Evolutionary conservation across 2,797 vertebrate genomes (phyloP).

Genomic region (Gambelia wislizenii): DNA sequence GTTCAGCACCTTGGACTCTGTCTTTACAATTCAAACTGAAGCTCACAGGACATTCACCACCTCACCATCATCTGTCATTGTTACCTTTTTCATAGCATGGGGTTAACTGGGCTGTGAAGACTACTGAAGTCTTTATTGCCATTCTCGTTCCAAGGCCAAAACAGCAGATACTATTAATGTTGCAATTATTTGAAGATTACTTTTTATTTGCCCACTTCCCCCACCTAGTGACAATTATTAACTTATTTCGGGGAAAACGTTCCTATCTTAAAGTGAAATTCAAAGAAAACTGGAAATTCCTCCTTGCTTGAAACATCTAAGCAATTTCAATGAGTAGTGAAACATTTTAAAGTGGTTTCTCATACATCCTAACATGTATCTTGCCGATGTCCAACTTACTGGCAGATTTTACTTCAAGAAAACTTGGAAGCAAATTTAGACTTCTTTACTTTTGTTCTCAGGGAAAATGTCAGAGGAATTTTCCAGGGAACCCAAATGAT

Average conservation of each 20-base stretch:
- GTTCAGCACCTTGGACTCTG: too few species aligned
- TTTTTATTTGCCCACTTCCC: too few species aligned
- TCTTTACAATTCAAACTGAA: too few species aligned
- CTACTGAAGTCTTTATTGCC: too few species aligned
- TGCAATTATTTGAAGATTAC: too few species aligned
- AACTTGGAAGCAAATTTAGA: not conserved
- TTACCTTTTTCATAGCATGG: not conserved
- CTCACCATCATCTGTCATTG: too few species aligned
- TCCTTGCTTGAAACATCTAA: not conserved
- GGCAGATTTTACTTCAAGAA: not conserved
- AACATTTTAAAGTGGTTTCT: not conserved
- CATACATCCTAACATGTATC: not conserved
- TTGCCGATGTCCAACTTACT: not conserved
- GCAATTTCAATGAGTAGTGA: not conserved
- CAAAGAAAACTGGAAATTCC: not conserved
- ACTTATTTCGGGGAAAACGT: too few species aligned
- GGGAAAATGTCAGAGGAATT: conserved; percentile 6
- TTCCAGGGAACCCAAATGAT: not conserved
- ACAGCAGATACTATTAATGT: too few species aligned
- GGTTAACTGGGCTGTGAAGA: not conserved
- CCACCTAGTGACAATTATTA: too few species aligned
- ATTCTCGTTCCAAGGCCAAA: too few species aligned
- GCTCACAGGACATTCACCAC: too few species aligned
- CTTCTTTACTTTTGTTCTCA: not conserved
- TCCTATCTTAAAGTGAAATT: too few species aligned